Conservation (phyloP, 2,888 invertebrate genomes). For the Cataglyphis cursor region DNA sequence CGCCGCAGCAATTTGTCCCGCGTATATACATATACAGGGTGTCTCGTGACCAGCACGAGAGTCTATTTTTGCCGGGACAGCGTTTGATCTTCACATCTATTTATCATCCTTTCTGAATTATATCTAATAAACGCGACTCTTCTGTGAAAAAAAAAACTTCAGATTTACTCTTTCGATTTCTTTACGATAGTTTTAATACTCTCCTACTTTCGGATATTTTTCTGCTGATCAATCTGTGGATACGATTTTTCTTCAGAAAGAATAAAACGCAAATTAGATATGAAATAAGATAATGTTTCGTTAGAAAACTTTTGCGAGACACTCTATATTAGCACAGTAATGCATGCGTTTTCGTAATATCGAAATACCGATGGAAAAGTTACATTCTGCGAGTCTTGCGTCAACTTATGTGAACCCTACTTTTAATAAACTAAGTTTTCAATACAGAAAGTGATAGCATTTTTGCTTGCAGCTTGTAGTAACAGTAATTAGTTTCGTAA, state of each 20-base stretch:
- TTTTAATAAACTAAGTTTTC: not conserved
- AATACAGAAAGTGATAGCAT: not conserved
- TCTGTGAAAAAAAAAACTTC: not conserved
- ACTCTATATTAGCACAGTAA: slow-evolving; percentile 4
- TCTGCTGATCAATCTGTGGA: not conserved
- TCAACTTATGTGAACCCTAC: not conserved
- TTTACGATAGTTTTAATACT: not conserved
- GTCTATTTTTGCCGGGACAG: not conserved
- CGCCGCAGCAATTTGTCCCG: slow-evolving; percentile 76
- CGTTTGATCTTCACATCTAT: slow-evolving; percentile 1
- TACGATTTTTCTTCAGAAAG: not conserved
- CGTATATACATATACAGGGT: slow-evolving; percentile 34
- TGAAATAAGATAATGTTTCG: not conserved
- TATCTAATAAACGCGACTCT: not conserved
- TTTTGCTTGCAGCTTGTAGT: not conserved
- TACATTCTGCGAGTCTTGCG: slow-evolving; percentile 23
- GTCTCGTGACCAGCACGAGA: slow-evolving; percentile 6
- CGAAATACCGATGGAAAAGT: slow-evolving; percentile 65
- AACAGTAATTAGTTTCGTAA: not conserved
- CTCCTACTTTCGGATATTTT: not conserved
- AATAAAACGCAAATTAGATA: not conserved
- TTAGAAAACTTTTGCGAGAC: not conserved
- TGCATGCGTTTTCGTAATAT: slow-evolving; percentile 59
- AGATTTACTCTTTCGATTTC: not conserved
- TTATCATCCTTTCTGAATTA: not conserved